These are phyloP conservation scores for Steinernema hermaphroditum DNA, from an alignment of 2,888 invertebrate genomes.

Conservation along the genomic window DNA sequence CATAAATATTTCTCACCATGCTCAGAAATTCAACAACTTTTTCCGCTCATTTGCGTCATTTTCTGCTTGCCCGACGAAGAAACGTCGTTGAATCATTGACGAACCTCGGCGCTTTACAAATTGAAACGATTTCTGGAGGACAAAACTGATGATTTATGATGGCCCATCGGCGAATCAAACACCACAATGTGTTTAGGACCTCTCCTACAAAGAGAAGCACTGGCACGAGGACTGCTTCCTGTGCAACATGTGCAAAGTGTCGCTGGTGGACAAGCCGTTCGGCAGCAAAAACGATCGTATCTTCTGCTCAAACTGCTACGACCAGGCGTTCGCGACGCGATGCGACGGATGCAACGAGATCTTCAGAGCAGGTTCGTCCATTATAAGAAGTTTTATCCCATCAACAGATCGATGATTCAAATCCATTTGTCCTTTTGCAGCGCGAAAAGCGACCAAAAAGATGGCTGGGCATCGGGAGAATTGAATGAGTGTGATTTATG, in stretches of 20 bases:
- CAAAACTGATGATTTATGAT: no score
- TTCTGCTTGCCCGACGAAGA: no score
- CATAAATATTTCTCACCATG: no score
- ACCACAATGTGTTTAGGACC: slow-evolving; percentile 76
- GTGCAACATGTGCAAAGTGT: slow-evolving; percentile 94
- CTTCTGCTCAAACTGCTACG: slow-evolving; percentile 93
- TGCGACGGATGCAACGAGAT: slow-evolving; percentile 99
- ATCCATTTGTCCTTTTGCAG: background rate
- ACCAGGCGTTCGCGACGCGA: slow-evolving; percentile 93
- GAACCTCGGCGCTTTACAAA: background rate
- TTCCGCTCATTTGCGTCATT: no score
- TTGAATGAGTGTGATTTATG: no score
- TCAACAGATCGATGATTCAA: background rate
- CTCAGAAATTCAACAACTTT: no score
- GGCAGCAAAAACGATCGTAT: slow-evolving; percentile 96
- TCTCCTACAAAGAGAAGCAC: slow-evolving; percentile 99
- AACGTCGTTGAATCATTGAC: background rate
- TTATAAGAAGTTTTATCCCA: no score
- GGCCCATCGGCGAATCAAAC: background rate
- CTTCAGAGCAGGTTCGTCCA: slow-evolving; percentile 91
- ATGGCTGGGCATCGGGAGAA: no score
- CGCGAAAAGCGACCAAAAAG: no score
- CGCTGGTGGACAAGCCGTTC: slow-evolving; percentile 98
- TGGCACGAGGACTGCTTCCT: slow-evolving; percentile 99
- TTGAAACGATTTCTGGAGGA: no score